A percentile compares a stretch with the other conserved stretches of the same genome.
Conservation (phyloP, 1,140 invertebrate species). For the Nixonia krombeini region DNA sequence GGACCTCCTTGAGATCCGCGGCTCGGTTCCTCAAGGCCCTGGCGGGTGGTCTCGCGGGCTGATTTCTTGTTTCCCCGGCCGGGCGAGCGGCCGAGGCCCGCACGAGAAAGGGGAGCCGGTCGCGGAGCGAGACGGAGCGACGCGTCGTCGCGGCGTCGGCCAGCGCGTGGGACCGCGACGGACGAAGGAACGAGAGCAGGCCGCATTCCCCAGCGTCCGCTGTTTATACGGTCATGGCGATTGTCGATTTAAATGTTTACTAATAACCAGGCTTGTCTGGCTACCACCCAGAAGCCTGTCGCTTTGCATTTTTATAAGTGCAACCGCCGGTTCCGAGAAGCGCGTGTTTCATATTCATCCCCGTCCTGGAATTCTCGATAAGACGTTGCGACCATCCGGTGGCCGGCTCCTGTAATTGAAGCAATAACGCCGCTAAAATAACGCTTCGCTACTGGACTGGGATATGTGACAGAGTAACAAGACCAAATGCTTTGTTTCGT, state of each 20-base stretch:
- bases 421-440: no score
- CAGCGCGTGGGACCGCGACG: constrained; percentile 39
- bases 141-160: neutral
- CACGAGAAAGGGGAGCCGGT: constrained; percentile 19
- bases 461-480: constrained; percentile 6
- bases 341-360: constrained; percentile 64
- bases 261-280: constrained; percentile 71
- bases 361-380: constrained; percentile 14
- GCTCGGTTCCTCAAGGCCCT: constrained; percentile 63
- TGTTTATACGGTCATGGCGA: constrained; percentile 59
- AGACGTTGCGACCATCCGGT: no score
- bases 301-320: constrained; percentile 72
- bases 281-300: constrained; percentile 71
- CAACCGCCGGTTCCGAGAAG: constrained; percentile 48
- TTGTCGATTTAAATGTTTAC: constrained; percentile 73
- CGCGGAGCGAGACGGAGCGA: constrained; percentile 28
- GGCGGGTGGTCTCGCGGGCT: constrained; percentile 70
- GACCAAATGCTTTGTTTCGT: constrained; percentile 54
- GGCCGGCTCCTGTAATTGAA: no score
- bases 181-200: constrained; percentile 32
- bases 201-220: constrained; percentile 52
- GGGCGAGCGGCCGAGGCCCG: constrained; percentile 51
- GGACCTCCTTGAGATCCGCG: constrained; percentile 69
- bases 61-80: constrained; percentile 71
- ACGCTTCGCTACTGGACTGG: no score